Base-by-base conservation (phyloP, 2,797 vertebrate species). In the Eupleurogrammus muticus region DNA sequence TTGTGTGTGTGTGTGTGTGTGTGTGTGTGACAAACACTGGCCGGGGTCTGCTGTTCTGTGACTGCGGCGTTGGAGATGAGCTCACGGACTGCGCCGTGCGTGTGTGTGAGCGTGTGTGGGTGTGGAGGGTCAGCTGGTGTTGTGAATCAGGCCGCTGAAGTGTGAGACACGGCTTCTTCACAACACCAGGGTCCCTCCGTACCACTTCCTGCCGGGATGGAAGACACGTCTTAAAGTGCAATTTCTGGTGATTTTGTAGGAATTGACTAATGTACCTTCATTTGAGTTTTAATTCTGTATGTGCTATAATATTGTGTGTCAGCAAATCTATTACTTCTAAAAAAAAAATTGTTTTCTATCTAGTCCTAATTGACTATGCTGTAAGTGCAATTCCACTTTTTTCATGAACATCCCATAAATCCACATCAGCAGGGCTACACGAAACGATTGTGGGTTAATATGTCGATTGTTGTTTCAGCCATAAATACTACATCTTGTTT, bases 141-240 rank as follows among this genome's bases (percentile, higher is more conserved):
- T 98, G 97, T 99, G 97, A 99, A 99, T 98, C 97, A 99, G 97
- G 97, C 97, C 97, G 97, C 92, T 92, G 82, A 92, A 94, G 85
- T 91, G 93, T 81, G 79, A 92, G 94, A 89, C 93, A 93, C 97
- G 97, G 97, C 97, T 99, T 97, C 95, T 99, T 99, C 97, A 96
- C 95, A 98, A 99, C 97, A 96, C 97, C 97, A 99, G 97, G 97
- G 97, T 96, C 86, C 80, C 93, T 95, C 93, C 70, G 23, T 80
- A 91, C 94, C 92, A 78, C 85, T 9, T 46, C 80, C 96, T 11
- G 51, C 84, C 40, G 42, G 35, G 14, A 62, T 1, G 16, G 1
- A 38, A 0, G 1, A 9, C 14, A 20, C 47, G 16, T 34, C 5
- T 6, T 28, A 6, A 3, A 6, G 6, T 14, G 5, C 32, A 14